Base-by-base conservation (phyloP, 2,888 invertebrate genomes). In the Rhimphoctona megacephalus region DNA sequence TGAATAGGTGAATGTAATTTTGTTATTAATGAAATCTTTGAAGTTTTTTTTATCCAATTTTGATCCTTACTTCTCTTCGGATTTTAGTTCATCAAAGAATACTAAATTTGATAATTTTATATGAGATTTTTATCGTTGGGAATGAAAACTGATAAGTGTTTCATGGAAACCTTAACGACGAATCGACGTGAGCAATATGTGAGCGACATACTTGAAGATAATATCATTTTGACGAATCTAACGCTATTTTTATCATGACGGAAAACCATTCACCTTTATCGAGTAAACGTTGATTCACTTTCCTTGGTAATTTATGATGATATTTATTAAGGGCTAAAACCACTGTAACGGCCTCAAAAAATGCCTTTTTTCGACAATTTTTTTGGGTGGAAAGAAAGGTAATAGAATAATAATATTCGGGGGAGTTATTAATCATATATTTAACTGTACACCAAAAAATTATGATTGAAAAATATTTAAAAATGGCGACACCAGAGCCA, bases 201-300 rank as follows among this genome's bases (percentile, higher is more conserved):
- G 19, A 3, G 25, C 14, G 25, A 66, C 8, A 22, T 17, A 3
- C 77, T 22, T 22, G 57, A 67, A n/a, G 67, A 67, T 54, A 81
- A 81, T 43, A 54, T 74, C 30, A 39, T 74, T 43, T 49, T 74
- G 54, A 52, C 8, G 52, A 54, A 74, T 30, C 46, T 52, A 33
- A 66, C 52, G 8, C 6, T 33, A 74, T 57, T 17, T 7, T 33
- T 25, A 7, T 17, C 4, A 39, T 25, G 57, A 39, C 36, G 25
- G 19, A n/a, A 74, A 74, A 25, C 19, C 39, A 17, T 43, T 39
- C 19, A 1, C 36, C 25, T 5, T 25, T 36, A 22, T 57, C 25
- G 39, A 8, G 25, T 22, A 9, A 25, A 54, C 14, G 54, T 17
- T n/a, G 19, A 64, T 49, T 52, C 46, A 39, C 39, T 73, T 49